Percentiles rank a stretch among this genome's conserved stretches.
phyloP scores from a whole-genome alignment of 1,140 invertebrate genomes.

The Drosophila lowei region DNA sequence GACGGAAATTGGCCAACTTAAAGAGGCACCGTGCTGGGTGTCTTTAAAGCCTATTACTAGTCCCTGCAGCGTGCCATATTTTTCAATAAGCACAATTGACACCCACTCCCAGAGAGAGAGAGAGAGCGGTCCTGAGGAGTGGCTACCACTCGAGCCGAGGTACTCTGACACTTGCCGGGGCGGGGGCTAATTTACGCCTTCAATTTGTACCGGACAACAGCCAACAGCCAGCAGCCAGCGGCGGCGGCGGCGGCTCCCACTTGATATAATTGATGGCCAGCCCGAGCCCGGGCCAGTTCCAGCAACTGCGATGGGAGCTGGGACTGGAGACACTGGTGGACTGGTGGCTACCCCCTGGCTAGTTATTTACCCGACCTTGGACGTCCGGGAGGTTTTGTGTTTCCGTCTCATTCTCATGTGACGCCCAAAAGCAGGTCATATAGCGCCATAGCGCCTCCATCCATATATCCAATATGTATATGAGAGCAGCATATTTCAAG shows the following conservation, averaged over 20 bases:
- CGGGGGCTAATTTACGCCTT: slow-evolving; percentile 63
- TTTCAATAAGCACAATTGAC: slow-evolving; percentile 71
- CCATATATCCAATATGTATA: slow-evolving; percentile 56
- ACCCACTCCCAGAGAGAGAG: slow-evolving; percentile 34
- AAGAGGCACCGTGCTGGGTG: slow-evolving; percentile 6
- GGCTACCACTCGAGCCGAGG: slow-evolving; percentile 18
- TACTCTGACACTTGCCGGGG: slow-evolving; percentile 24
- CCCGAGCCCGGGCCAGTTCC: slow-evolving; percentile 11
- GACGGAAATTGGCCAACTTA: slow-evolving; percentile 20
- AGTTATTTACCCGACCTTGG: slow-evolving; percentile 51
- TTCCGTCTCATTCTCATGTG: slow-evolving; percentile 39
- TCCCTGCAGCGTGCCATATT: slow-evolving; percentile 40
- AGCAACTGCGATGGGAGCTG: background rate
- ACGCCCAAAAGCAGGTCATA: slow-evolving; percentile 49
- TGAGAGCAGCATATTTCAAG: slow-evolving; percentile 65
- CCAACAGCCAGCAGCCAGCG: background rate
- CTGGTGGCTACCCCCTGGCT: slow-evolving; percentile 40
- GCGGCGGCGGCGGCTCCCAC: slow-evolving; percentile 38
- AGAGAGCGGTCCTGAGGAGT: background rate
- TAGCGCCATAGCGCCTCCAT: slow-evolving; percentile 10
- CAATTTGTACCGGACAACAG: slow-evolving; percentile 58
- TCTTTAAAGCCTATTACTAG: slow-evolving; percentile 26
- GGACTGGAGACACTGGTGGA: slow-evolving; percentile 3
- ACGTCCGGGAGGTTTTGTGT: slow-evolving; percentile 9
- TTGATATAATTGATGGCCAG: slow-evolving; percentile 72